These are phyloP conservation scores for Hedychridium roseum DNA, from an alignment of 2,888 invertebrate genomes.

Conservation along the genomic window DNA sequence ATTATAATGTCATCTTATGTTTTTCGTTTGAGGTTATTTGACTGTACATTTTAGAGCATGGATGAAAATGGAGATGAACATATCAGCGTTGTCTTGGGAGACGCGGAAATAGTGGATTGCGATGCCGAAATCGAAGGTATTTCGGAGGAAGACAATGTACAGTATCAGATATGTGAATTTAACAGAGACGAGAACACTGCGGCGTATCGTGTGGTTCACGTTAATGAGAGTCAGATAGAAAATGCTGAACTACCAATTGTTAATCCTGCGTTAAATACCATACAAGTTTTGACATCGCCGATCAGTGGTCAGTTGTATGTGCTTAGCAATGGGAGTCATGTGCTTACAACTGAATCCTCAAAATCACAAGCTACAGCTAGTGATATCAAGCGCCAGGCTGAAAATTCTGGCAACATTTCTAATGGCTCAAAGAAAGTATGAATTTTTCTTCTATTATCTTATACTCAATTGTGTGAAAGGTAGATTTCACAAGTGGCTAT, in stretches of 20 bases:
- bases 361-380: too few relatives aligned
- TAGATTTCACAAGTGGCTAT: constrained; percentile 13
- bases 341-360: constrained; percentile 69
- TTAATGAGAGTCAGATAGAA: constrained; percentile 64
- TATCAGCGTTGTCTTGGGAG: constrained; percentile 38
- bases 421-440: too few relatives aligned
- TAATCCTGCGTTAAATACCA: constrained; percentile 46
- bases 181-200: constrained; percentile 63
- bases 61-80: constrained; percentile 35
- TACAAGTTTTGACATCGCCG: constrained; percentile 68
- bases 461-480: too few relatives aligned
- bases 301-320: constrained; percentile 77
- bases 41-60: constrained; percentile 28
- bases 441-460: too few relatives aligned
- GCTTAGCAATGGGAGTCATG: constrained; percentile 78
- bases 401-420: too few relatives aligned
- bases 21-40: too few relatives aligned
- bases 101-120: constrained; percentile 42
- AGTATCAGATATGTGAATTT: constrained; percentile 39
- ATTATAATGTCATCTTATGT: too few relatives aligned
- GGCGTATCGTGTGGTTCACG: constrained; percentile 79
- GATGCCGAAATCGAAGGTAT: constrained; percentile 33
- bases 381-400: too few relatives aligned
- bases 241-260: constrained; percentile 63
- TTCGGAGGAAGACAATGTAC: constrained; percentile 38